Evolutionary conservation across 2,888 invertebrate species (phyloP).

Genomic region (Pheosia tremula): DNA sequence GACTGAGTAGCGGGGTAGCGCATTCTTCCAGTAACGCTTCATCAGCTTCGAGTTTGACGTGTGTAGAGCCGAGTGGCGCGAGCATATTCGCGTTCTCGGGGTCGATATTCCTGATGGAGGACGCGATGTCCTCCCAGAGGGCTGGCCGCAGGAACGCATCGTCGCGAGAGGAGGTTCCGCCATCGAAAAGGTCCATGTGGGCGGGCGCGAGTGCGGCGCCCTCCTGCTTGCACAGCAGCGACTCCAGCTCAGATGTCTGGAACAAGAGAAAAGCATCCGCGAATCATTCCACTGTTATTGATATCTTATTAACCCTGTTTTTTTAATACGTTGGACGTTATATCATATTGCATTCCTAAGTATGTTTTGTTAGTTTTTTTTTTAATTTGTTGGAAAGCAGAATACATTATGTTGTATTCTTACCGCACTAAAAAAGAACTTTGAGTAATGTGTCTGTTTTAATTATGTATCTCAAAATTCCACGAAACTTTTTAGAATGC

Average conservation of each 20-base stretch:
- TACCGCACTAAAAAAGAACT: too few relatives aligned
- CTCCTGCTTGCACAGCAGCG: constrained; percentile 91
- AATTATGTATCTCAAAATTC: constrained; percentile 5
- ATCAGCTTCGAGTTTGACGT: constrained; percentile 92
- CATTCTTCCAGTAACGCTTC: constrained; percentile 84
- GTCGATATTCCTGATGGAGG: constrained; percentile 95
- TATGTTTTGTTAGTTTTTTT: too few relatives aligned
- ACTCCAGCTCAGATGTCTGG: constrained; percentile 92
- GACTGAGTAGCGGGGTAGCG: constrained; percentile 89
- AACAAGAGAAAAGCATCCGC: constrained; percentile 44
- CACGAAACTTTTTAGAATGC: constrained; percentile 9
- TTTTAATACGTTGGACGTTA: too few relatives aligned
- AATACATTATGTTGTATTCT: too few relatives aligned
- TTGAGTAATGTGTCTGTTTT: not conserved
- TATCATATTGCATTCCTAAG: too few relatives aligned
- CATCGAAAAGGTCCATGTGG: constrained; percentile 83
- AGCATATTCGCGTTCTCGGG: constrained; percentile 96
- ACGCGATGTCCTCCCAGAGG: constrained; percentile 96
- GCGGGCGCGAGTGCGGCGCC: constrained; percentile 86
- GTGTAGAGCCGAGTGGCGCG: constrained; percentile 86
- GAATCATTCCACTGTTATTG: too few relatives aligned
- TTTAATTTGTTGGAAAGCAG: too few relatives aligned
- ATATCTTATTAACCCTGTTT: too few relatives aligned
- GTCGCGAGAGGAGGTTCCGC: constrained; percentile 86
- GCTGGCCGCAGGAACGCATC: constrained; percentile 95